Percentiles rank a stretch among this genome's conserved stretches.
These are phyloP conservation scores for Cheilosia grossa DNA, from an alignment of 2,888 invertebrate species.

Conservation along the genomic window DNA sequence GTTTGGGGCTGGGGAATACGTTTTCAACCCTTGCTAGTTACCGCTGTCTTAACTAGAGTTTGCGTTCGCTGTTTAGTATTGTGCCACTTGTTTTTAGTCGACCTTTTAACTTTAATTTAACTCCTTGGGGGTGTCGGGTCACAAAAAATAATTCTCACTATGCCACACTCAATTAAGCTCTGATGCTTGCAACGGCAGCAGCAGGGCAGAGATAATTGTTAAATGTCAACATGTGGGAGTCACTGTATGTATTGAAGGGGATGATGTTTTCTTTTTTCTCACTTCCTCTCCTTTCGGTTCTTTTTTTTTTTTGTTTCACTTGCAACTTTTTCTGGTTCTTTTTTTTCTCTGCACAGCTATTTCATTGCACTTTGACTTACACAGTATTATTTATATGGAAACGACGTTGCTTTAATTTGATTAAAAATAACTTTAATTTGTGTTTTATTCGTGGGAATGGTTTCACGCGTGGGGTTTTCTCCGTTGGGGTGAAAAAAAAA, in stretches of 20 bases:
- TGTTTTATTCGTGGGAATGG: constrained; percentile 2
- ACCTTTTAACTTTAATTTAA: constrained; percentile 33
- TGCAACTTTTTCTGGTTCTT: constrained; percentile 47
- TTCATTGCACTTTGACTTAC: constrained; percentile 20
- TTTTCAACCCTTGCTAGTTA: constrained; percentile 46
- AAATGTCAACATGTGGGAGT: constrained; percentile 76
- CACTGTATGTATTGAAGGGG: constrained; percentile 58
- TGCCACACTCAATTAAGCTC: constrained; percentile 62
- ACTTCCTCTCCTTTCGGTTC: constrained; percentile 18
- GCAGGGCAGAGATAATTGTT: constrained; percentile 71
- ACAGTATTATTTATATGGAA: constrained; percentile 19
- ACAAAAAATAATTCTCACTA: constrained; percentile 45
- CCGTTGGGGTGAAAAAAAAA: constrained; percentile 52
- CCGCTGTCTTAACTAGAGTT: constrained; percentile 41
- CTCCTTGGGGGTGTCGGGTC: constrained; percentile 24
- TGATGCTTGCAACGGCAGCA: constrained; percentile 60
- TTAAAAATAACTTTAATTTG: constrained; percentile 19
- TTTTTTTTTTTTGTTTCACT: constrained; percentile 27
- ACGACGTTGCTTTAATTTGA: neutral
- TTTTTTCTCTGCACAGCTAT: constrained; percentile 11
- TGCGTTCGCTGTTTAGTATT: constrained; percentile 15
- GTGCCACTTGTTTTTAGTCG: constrained; percentile 17
- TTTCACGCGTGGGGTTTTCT: constrained; percentile 31
- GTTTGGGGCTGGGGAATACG: constrained; percentile 64
- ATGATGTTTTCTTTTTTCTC: constrained; percentile 37